Evolutionary conservation across 2,888 invertebrate genomes (phyloP).

Genomic region (Dysmachus trigonus): DNA sequence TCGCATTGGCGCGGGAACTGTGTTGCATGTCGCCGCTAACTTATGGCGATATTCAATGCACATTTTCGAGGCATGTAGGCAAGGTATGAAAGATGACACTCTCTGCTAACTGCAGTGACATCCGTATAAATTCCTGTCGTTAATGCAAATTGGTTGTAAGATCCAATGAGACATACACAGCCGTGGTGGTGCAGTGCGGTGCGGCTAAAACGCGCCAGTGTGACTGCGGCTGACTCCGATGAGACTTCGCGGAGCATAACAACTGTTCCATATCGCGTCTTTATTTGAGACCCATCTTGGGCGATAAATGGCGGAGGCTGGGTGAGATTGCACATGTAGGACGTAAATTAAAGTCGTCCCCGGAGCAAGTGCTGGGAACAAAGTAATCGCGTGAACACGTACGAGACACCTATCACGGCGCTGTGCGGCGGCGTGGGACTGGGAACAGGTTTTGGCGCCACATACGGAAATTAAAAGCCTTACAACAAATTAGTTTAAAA

Average conservation of each 20-base stretch:
- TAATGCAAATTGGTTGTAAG: conserved; percentile 45
- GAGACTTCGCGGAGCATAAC: not conserved
- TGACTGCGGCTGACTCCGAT: not conserved
- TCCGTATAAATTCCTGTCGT: conserved; percentile 44
- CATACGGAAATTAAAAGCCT: conserved; percentile 38
- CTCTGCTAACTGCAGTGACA: conserved; percentile 34
- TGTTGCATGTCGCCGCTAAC: conserved; percentile 39
- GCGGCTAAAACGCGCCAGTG: not conserved
- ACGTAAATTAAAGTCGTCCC: conserved; percentile 32
- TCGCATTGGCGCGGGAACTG: not conserved
- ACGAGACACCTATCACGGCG: not conserved
- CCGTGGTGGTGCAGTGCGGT: too few species aligned
- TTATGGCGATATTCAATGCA: conserved; percentile 39
- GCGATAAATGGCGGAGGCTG: conserved; percentile 1
- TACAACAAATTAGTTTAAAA: conserved; percentile 39
- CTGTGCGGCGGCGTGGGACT: conserved; percentile 28
- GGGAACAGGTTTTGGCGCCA: conserved; percentile 38
- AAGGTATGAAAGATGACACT: conserved; percentile 45
- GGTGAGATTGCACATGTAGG: conserved; percentile 3
- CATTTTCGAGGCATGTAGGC: conserved; percentile 40
- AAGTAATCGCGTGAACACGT: not conserved
- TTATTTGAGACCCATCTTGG: conserved; percentile 15
- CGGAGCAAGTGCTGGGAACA: conserved; percentile 11
- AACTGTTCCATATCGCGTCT: not conserved
- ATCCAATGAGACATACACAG: conserved; percentile 23